Percentiles rank a stretch among this genome's conserved stretches.
These are phyloP conservation scores for Galerucella pusilla DNA, from an alignment of 2,888 invertebrate species.

Conservation along the genomic window DNA sequence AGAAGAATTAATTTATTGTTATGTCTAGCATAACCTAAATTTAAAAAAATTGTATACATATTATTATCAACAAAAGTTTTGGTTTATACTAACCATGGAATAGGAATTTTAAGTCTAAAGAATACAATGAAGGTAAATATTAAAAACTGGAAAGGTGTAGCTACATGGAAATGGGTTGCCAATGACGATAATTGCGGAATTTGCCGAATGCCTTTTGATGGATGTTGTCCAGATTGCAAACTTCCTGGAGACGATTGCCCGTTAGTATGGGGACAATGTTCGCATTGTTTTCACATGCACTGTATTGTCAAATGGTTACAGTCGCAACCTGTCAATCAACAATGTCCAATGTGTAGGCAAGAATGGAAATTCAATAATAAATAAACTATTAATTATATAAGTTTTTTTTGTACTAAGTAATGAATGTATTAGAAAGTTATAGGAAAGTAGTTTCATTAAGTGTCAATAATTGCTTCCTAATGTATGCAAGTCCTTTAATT, in stretches of 20 bases:
- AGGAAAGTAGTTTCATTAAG: too few relatives aligned
- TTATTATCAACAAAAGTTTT: too few relatives aligned
- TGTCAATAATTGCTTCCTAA: too few relatives aligned
- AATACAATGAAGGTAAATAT: conserved; percentile 34
- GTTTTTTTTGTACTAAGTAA: not conserved
- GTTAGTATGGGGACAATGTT: conserved; percentile 97
- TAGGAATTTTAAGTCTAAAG: too few relatives aligned
- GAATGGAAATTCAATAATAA: conserved; percentile 97
- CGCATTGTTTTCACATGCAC: conserved; percentile 99
- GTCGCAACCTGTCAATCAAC: conserved; percentile 87
- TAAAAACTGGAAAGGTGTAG: conserved; percentile 88
- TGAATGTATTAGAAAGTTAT: not conserved
- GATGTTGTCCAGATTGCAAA: conserved; percentile 97
- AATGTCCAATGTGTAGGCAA: conserved; percentile 97
- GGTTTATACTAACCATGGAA: too few relatives aligned
- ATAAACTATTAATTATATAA: conserved; percentile 58
- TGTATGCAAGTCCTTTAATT: too few relatives aligned
- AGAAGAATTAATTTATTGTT: too few relatives aligned
- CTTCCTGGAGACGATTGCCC: conserved; percentile 98
- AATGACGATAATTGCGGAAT: conserved; percentile 99
- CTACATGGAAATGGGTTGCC: conserved; percentile 99
- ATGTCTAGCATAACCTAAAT: too few relatives aligned
- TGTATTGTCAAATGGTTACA: conserved; percentile 99
- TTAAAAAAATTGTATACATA: too few relatives aligned
- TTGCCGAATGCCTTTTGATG: conserved; percentile 99